Percentiles rank a stretch among this genome's conserved stretches.
Evolutionary conservation across 2,113 vertebrate genomes (phyloP).

Genomic region (Thomomys bottae): DNA sequence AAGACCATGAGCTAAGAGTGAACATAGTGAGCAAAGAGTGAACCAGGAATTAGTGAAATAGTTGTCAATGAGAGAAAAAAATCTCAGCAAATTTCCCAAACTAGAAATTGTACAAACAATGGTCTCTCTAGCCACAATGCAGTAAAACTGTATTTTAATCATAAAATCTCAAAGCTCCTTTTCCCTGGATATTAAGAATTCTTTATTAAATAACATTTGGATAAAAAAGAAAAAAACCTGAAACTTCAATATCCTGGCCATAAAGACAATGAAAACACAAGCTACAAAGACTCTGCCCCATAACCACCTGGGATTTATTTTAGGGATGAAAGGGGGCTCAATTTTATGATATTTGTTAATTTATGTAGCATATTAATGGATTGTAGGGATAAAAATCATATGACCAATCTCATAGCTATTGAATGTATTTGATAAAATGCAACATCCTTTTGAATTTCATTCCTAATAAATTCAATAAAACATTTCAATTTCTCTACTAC

Average conservation of each 20-base stretch:
- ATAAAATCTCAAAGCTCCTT: not conserved
- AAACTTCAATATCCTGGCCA: constrained; percentile 42
- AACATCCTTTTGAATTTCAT: constrained; percentile 17
- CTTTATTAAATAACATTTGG: constrained; percentile 7
- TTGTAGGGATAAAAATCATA: constrained; percentile 11
- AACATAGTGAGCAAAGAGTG: not conserved
- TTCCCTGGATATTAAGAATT: not conserved
- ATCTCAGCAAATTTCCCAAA: not conserved
- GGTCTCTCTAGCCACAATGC: not conserved
- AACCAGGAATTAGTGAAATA: not conserved
- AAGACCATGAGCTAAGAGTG: not conserved
- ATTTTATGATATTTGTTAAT: not conserved
- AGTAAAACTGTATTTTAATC: constrained; percentile 18
- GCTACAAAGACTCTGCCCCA: not conserved
- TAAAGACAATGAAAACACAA: constrained; percentile 1
- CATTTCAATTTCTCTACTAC: not conserved
- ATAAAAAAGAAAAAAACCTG: not conserved
- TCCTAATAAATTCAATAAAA: constrained; percentile 40
- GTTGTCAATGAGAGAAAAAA: not conserved
- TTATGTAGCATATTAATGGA: not conserved
- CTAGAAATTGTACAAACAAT: not conserved
- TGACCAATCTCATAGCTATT: not conserved
- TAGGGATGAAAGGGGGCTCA: not conserved
- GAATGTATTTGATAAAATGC: constrained; percentile 21
- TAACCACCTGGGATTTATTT: not conserved